These are phyloP conservation scores for Lagopus leucura DNA, from an alignment of 2,113 vertebrate species.

Conservation along the genomic window DNA sequence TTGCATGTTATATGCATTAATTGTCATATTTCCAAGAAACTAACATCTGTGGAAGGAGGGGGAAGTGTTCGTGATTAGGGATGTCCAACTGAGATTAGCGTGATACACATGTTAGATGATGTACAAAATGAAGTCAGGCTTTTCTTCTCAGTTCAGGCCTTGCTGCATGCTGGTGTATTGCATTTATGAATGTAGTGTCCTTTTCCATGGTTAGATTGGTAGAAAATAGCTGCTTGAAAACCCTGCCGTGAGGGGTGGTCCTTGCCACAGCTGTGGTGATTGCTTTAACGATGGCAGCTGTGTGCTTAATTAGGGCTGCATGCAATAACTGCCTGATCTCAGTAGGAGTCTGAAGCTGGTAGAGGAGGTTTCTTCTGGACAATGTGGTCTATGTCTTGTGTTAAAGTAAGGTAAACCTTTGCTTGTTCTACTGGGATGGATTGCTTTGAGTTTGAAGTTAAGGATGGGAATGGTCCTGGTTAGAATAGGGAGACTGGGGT, in stretches of 20 bases:
- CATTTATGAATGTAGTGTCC: background rate
- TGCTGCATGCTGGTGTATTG: background rate
- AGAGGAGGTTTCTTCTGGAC: rapidly evolving
- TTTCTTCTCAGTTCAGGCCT: background rate
- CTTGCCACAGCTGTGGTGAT: background rate
- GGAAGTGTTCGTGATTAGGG: background rate
- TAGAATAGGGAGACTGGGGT: rapidly evolving
- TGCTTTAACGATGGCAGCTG: background rate
- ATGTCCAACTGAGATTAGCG: background rate
- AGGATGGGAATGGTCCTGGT: rapidly evolving
- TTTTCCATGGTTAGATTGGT: background rate
- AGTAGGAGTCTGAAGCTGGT: rapidly evolving
- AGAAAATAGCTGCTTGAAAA: background rate
- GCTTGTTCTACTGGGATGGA: rapidly evolving
- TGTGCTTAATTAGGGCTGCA: background rate
- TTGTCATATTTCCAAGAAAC: background rate
- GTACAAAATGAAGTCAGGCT: background rate
- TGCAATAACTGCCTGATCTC: rapidly evolving
- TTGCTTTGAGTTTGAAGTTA: rapidly evolving
- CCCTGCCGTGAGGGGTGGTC: rapidly evolving
- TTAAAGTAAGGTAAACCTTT: background rate
- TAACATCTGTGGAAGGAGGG: background rate
- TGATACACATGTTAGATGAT: background rate
- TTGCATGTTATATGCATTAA: background rate
- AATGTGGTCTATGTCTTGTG: rapidly evolving